Evolutionary conservation across 2,888 invertebrate genomes (phyloP), one percentile per base, ranked within the genome.

Genomic region (Labia minor): DNA sequence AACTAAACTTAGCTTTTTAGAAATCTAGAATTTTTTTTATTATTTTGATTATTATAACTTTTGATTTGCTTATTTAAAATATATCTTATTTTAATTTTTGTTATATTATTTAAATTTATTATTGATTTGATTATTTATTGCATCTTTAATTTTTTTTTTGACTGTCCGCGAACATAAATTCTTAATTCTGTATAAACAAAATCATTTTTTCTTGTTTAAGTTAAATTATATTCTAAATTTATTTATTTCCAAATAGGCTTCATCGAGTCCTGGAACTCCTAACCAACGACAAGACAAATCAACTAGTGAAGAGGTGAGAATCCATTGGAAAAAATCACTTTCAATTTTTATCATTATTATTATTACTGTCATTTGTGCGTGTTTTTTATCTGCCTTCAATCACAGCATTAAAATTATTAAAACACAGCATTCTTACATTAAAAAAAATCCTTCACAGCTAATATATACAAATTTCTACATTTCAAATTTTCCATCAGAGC

Each of bases 251-350:
- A 61, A 69, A 14, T 68, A 76, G 77, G 73, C 77, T 21, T 75
- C 76, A 19, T 81, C 81, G 61, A 86, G 86, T 76, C 89, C 90
- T 70, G 91, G 90, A 72, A 92, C 92, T 37, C 92, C 93, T 69
- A 87, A 88, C 72, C 88, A 90, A 73, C 83, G 95, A 66, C 90
- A 89, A 77, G 95, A 96, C 81, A 95, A 95, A 78, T 89, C 92
- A 72, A 90, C 91, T 74, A 94, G 92, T 77, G 96, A 96, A 80
- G 96, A 96, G 92, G 95, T 95, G 82, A 82, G 86, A 81, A 72
- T 70, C 71, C 71, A 71, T 71, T 72, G 67, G 68, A 70, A 8
- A 70, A 69, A 49, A 63, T 63, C 65, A 66, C 49, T 64, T 66
- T 66, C 21, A 65, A 64, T 65, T 65, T 49, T 37, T 20, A 63